These are phyloP conservation scores for Ammodytes marinus DNA, from an alignment of 2,113 vertebrate species.

Conservation along the genomic window DNA sequence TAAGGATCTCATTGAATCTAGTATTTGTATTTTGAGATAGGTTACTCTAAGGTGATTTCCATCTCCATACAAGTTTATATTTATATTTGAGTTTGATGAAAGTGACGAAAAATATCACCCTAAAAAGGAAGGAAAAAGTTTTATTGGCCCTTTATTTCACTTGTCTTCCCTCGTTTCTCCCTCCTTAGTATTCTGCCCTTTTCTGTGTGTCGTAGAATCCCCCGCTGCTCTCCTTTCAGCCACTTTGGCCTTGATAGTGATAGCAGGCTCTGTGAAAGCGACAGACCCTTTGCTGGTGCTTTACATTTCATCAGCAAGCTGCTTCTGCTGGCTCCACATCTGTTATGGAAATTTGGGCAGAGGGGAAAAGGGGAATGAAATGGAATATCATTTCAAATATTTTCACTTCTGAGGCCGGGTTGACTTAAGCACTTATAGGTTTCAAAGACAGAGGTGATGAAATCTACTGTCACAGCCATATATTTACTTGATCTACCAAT, in stretches of 20 bases:
- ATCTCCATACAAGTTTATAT: slow-evolving; percentile 1
- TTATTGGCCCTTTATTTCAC: slow-evolving; percentile 32
- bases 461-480: slow-evolving; percentile 73
- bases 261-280: slow-evolving; percentile 62
- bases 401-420: slow-evolving; percentile 69
- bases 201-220: slow-evolving; percentile 29
- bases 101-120: neutral
- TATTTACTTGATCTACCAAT: slow-evolving; percentile 72
- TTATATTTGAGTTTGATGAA: slow-evolving; percentile 33
- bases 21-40: slow-evolving; percentile 41
- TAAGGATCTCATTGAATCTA: slow-evolving; percentile 22
- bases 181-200: slow-evolving; percentile 35
- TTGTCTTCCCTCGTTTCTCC: neutral
- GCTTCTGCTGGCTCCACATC: slow-evolving; percentile 77
- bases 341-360: slow-evolving; percentile 78
- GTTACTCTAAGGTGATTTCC: slow-evolving; percentile 14
- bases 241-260: slow-evolving; percentile 64
- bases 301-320: slow-evolving; percentile 76
- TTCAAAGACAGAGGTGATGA: slow-evolving; percentile 71
- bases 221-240: slow-evolving; percentile 63
- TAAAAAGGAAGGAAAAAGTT: slow-evolving; percentile 9
- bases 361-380: slow-evolving; percentile 74
- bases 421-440: slow-evolving; percentile 65
- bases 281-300: slow-evolving; percentile 61
- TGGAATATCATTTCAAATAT: slow-evolving; percentile 77